Conservation (phyloP, 2,888 invertebrate genomes). For the Eutolmus rufibarbis region DNA sequence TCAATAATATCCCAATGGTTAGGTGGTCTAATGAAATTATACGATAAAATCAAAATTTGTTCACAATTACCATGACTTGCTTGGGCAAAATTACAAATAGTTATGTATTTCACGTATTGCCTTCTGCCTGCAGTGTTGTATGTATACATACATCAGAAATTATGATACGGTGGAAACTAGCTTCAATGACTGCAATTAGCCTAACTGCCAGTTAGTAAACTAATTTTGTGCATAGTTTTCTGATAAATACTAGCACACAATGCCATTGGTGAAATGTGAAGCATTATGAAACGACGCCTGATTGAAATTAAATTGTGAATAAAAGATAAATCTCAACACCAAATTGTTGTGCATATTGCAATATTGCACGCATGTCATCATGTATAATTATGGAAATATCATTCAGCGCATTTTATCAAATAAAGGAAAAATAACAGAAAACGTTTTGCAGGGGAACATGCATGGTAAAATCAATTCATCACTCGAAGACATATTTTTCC, state of each 20-base stretch:
- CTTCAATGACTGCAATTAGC: not conserved
- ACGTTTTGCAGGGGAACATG: not conserved
- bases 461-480: not conserved
- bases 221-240: not conserved
- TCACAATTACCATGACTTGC: not conserved
- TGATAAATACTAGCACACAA: not conserved
- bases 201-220: not conserved
- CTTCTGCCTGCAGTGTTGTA: not conserved
- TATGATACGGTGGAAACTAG: not conserved
- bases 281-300: not conserved
- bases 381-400: not conserved
- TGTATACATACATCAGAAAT: not conserved
- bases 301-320: not conserved
- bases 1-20: not conserved
- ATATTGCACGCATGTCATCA: not conserved
- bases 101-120: not conserved
- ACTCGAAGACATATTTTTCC: not conserved
- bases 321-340: not conserved
- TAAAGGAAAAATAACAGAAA: not conserved
- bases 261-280: not conserved
- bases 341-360: not conserved
- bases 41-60: not conserved
- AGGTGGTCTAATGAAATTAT: not conserved
- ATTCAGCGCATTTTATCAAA: not conserved
- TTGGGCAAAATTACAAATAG: not conserved